Evolutionary conservation across 2,113 vertebrate species (phyloP).

Genomic region (Delphinus delphis): DNA sequence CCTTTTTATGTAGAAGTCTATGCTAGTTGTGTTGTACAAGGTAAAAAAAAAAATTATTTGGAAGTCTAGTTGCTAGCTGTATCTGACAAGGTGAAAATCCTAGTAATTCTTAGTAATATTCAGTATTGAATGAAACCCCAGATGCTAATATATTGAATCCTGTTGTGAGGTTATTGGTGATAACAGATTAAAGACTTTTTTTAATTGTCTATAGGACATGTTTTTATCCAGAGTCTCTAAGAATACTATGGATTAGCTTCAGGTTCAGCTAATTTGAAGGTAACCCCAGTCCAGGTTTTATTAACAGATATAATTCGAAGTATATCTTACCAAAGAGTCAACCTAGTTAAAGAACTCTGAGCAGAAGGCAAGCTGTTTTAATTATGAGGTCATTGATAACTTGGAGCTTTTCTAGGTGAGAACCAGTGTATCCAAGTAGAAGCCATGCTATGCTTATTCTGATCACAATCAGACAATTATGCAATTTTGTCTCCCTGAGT

Average conservation of each 20-base stretch:
- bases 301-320: neutral
- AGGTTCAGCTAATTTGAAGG: neutral
- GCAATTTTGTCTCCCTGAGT: neutral
- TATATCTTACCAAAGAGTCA: neutral
- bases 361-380: neutral
- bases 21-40: neutral
- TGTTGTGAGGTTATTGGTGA: neutral
- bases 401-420: neutral
- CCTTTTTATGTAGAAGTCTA: neutral
- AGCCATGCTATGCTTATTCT: neutral
- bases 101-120: neutral
- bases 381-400: neutral
- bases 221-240: neutral
- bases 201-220: neutral
- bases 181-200: neutral
- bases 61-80: neutral
- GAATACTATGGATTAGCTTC: neutral
- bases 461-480: neutral
- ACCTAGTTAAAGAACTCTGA: neutral
- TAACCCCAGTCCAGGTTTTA: conserved; percentile 4
- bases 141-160: neutral
- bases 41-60: neutral
- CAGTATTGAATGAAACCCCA: neutral
- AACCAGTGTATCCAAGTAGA: neutral
- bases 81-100: neutral